Evolutionary conservation across 2,888 invertebrate genomes (phyloP).

Genomic region (Drosophila colorata): DNA sequence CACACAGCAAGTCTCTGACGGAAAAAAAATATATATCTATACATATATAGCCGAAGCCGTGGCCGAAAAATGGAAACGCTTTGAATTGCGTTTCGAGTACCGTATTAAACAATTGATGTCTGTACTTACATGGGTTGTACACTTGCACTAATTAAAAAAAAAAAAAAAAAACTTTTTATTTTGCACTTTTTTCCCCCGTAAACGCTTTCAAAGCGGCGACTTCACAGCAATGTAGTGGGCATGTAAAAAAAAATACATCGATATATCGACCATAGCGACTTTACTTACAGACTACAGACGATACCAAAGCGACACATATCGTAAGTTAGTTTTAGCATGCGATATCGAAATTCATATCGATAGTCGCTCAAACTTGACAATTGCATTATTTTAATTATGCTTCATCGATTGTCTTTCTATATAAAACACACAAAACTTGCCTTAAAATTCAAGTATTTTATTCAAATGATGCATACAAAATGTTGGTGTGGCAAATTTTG

Average conservation of each 20-base stretch:
- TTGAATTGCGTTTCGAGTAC: not conserved
- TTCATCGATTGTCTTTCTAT: not conserved
- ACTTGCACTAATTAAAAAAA: conserved; percentile 25
- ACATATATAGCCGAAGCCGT: conserved; percentile 16
- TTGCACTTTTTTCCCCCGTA: conserved; percentile 23
- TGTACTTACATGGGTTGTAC: conserved; percentile 45
- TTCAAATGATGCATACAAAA: accelerated
- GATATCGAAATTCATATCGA: conserved; percentile 18
- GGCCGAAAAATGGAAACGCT: conserved; percentile 7
- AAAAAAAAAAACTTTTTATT: conserved; percentile 19
- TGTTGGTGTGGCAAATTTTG: not conserved
- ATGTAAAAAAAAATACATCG: conserved; percentile 38
- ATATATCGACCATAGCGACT: conserved; percentile 13
- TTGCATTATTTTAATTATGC: not conserved
- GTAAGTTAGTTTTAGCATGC: not conserved
- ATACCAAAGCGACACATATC: conserved; percentile 11
- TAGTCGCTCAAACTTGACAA: not conserved
- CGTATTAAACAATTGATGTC: not conserved
- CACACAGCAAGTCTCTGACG: conserved; percentile 15
- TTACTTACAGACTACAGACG: conserved; percentile 4
- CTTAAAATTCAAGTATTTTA: not conserved
- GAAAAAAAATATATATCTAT: conserved; percentile 14
- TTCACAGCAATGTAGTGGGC: conserved; percentile 32
- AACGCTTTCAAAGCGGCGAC: conserved; percentile 49
- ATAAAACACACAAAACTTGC: not conserved